Percentiles rank a stretch among this genome's conserved stretches.
Evolutionary conservation across 2,113 vertebrate genomes (phyloP).

Genomic region (Eidolon helvum): DNA sequence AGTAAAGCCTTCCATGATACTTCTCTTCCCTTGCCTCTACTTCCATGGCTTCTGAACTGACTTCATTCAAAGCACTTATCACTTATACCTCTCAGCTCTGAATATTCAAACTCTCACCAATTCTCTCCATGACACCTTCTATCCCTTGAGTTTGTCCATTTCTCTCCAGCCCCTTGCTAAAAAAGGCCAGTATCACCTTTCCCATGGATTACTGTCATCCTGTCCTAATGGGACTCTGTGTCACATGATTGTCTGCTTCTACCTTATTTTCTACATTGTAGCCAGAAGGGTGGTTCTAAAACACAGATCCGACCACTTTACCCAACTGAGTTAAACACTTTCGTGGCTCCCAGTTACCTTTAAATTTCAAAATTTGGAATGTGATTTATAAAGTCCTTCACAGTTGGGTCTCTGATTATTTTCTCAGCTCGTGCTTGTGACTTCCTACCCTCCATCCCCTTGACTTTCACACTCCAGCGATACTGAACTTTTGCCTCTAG

Average conservation of each 20-base stretch:
- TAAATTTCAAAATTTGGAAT: not conserved
- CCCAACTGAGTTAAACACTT: not conserved
- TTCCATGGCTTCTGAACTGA: not conserved
- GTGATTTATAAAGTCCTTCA: not conserved
- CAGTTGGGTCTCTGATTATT: not conserved
- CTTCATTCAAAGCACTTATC: not conserved
- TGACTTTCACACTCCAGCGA: not conserved
- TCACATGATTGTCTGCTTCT: not conserved
- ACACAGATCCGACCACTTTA: not conserved
- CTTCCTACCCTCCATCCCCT: not conserved
- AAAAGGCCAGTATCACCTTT: not conserved
- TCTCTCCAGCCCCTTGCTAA: not conserved
- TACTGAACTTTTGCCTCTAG: not conserved
- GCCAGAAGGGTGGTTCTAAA: not conserved
- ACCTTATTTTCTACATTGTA: not conserved
- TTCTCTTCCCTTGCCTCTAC: not conserved
- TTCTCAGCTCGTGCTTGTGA: not conserved
- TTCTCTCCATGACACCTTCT: not conserved
- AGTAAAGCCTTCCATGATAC: not conserved
- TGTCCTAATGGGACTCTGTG: not conserved
- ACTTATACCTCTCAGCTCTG: not conserved
- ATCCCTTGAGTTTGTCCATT: not conserved
- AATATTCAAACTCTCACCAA: not conserved
- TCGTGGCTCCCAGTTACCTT: not conserved
- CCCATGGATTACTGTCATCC: not conserved